Evolutionary conservation across 2,888 invertebrate genomes (phyloP), one percentile per base, ranked within the genome.

Genomic region (Lypha dubia): DNA sequence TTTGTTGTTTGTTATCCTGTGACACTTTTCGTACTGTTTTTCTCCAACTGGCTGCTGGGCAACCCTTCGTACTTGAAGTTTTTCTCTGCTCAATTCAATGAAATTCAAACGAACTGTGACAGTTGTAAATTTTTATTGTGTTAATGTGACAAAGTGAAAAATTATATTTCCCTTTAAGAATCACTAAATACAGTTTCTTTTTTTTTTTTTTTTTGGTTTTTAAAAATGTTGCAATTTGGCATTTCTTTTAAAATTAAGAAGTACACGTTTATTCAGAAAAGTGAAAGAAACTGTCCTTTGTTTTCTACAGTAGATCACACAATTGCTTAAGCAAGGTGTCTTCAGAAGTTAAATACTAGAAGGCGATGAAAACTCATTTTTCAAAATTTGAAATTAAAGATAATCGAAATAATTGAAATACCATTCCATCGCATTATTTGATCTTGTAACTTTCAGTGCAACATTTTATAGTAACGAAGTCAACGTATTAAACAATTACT

Each of bases 111-210:
- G 70, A 75, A 83, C 63, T 84, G 80, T 81, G 84, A 86, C 80
- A 86, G 83, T 86, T 87, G 71, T 89, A 89, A 88, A 91, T 90
- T 90, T 89, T 88, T 89, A 90, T 88, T 89, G 89, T 89, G 90
- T 89, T 90, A 90, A 90, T 90, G 90, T 90, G 91, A 90, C 90
- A 90, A 90, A 90, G 88, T 90, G 90, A 90, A 90, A 91, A 91
- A 91, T 90, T 88, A 89, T 89, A 76, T 79, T 83, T 86, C 83
- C 83, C 76, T 41, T 46, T 71, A 53, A 77, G 58, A 77, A 79
- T 67, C 60, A 68, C 60, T 74, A 49, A 63, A 58, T 70, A 65
- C 58, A 70, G 20, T 62, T 15, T 53, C n/a, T n/a, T n/a, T 38
- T 53, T 46, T 46, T 60, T 65, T 51, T 8, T 38, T 20, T 38